A percentile compares a stretch with the other conserved stretches of the same genome.
These are phyloP conservation scores for Lepas anatifera DNA, from an alignment of 2,888 invertebrate genomes.

Conservation along the genomic window DNA sequence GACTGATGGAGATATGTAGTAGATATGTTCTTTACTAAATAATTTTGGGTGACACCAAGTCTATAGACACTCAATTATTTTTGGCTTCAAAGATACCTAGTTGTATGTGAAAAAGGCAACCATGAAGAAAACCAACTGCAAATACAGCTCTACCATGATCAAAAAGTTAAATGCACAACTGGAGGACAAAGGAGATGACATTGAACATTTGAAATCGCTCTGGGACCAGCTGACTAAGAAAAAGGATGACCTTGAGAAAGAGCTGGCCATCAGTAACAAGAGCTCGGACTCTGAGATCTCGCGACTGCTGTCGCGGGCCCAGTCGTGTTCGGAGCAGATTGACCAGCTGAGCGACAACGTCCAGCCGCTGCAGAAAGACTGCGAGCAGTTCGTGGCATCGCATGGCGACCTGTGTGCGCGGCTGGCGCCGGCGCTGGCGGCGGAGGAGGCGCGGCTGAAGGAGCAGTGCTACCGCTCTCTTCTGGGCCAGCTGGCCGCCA, in stretches of 20 bases:
- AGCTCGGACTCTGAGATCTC: background rate
- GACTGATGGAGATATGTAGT: no score
- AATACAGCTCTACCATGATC: no score
- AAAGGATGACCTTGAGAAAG: background rate
- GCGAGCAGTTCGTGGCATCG: background rate
- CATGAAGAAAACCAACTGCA: no score
- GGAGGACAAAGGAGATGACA: no score
- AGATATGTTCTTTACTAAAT: no score
- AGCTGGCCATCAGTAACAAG: background rate
- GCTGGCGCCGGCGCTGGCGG: background rate
- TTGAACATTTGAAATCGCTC: no score
- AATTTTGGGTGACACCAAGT: no score
- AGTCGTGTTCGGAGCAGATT: background rate
- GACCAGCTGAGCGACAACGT: no score
- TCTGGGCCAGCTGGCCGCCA: background rate
- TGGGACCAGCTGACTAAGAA: background rate
- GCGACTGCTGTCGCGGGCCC: background rate
- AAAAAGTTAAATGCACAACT: no score
- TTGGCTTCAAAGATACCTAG: no score
- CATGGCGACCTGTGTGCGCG: background rate
- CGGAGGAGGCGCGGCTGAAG: background rate
- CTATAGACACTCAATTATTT: no score
- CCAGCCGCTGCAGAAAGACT: background rate
- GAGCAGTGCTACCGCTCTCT: background rate
- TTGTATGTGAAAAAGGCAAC: no score